These are phyloP conservation scores for Ptychochromis oligacanthus DNA, from an alignment of 2,113 vertebrate species.

Conservation along the genomic window DNA sequence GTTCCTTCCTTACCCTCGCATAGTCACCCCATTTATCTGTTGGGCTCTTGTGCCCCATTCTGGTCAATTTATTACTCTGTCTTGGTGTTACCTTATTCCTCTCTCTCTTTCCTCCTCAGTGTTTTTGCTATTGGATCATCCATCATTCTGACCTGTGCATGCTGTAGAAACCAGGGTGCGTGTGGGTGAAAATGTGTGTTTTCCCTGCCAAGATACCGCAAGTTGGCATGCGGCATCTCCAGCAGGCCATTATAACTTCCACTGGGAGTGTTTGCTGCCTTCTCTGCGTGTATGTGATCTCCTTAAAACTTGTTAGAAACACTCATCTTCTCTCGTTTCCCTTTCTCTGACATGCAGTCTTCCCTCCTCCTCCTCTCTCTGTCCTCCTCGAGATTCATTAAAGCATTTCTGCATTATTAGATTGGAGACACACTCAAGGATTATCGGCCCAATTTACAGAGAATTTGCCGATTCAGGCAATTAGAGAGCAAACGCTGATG, in stretches of 20 bases:
- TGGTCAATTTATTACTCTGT: constrained; percentile 28
- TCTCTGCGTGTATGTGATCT: background rate
- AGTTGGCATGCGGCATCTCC: constrained; percentile 3
- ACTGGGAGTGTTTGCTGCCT: constrained; percentile 11
- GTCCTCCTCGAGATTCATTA: constrained; percentile 11
- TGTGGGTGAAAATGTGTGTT: constrained; percentile 11
- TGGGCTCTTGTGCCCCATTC: background rate
- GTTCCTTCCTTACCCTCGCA: background rate
- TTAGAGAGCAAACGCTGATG: constrained; percentile 7
- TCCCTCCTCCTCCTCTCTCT: background rate
- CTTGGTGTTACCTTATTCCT: background rate
- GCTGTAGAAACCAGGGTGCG: constrained; percentile 10
- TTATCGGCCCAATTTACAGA: constrained; percentile 26
- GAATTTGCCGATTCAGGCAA: constrained; percentile 39
- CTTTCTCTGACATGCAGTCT: background rate
- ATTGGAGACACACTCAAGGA: constrained; percentile 25
- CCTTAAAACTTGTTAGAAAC: constrained; percentile 25
- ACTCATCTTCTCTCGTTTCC: constrained; percentile 9
- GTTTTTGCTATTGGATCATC: constrained; percentile 55
- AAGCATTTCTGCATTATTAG: constrained; percentile 30
- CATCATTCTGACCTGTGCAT: constrained; percentile 57
- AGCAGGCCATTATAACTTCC: constrained; percentile 35
- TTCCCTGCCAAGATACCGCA: background rate
- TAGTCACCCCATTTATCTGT: constrained; percentile 3
- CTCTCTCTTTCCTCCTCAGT: constrained; percentile 13